Conservation (phyloP, 2,113 vertebrate genomes). For the Paedocypris sp. region DNA sequence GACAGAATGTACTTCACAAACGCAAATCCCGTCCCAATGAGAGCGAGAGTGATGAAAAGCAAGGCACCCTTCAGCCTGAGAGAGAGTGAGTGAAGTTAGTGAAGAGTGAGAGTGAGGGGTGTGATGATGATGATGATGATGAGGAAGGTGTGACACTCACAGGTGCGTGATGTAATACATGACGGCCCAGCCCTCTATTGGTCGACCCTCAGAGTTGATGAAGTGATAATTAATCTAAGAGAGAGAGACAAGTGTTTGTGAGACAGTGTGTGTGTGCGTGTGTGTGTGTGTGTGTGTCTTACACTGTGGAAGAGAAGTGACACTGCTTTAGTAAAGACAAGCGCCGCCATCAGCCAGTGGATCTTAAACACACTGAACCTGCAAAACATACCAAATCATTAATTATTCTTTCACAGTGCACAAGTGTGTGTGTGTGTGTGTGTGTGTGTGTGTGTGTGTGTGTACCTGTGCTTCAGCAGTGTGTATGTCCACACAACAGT, state of each 20-base stretch:
- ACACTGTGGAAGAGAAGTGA: constrained; percentile 76
- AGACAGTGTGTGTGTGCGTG: not conserved
- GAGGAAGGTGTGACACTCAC: constrained; percentile 5
- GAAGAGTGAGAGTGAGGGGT: not conserved
- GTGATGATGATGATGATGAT: not conserved
- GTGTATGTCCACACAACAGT: constrained; percentile 69
- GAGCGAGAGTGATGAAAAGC: constrained; percentile 74
- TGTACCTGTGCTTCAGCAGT: constrained; percentile 70
- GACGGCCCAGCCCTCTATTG: constrained; percentile 71
- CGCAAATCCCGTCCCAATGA: constrained; percentile 76
- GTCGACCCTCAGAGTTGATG: constrained; percentile 71
- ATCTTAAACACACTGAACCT: constrained; percentile 80
- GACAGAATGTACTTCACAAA: constrained; percentile 77
- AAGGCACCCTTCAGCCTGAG: constrained; percentile 73
- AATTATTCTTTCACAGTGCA: not conserved
- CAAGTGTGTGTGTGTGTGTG: not conserved
- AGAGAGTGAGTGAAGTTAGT: not conserved
- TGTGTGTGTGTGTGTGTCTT: constrained; percentile 36
- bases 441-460: not conserved
- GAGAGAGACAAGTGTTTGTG: not conserved
- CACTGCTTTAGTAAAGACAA: constrained; percentile 69
- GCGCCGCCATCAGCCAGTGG: constrained; percentile 78
- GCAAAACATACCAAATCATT: constrained; percentile 15
- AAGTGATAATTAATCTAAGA: constrained; percentile 75
- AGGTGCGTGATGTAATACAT: constrained; percentile 76